Evolutionary conservation across 2,113 vertebrate genomes (phyloP).

Genomic region (Ceratotherium simum): DNA sequence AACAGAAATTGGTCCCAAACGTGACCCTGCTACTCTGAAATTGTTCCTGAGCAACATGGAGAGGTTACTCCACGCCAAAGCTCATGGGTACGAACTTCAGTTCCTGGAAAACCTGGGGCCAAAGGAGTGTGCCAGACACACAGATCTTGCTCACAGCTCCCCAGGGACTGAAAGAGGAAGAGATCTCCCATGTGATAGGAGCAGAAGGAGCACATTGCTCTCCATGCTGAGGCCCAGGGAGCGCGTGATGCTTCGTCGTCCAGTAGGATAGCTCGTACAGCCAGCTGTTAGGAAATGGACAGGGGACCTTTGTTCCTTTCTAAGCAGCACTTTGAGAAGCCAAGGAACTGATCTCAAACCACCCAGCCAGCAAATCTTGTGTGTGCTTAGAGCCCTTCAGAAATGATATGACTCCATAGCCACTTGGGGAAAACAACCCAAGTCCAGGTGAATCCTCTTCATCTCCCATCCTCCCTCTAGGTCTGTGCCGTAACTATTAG

Average conservation of each 20-base stretch:
- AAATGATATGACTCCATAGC: background rate
- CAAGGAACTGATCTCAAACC: too few relatives aligned
- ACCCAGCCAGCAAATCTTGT: rapidly evolving
- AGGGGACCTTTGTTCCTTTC: background rate
- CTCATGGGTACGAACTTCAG: constrained; percentile 89
- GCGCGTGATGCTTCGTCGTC: rapidly evolving
- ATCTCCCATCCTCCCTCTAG: background rate
- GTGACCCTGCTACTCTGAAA: constrained; percentile 91
- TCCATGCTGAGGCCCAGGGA: background rate
- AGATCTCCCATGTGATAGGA: background rate
- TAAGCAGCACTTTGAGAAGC: background rate
- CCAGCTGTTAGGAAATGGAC: background rate
- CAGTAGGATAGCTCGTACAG: rapidly evolving
- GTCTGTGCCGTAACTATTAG: background rate
- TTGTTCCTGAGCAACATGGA: constrained; percentile 93
- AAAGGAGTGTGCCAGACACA: background rate
- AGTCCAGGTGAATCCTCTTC: background rate
- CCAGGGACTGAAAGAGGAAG: background rate
- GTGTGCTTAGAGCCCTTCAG: background rate
- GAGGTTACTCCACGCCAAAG: constrained; percentile 89
- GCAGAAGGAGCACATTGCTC: too few relatives aligned
- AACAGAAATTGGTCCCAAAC: constrained; percentile 93
- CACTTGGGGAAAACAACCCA: background rate
- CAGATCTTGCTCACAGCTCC: background rate
- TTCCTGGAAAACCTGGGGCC: background rate